Base-by-base conservation (phyloP, 2,888 invertebrate genomes). In the Ischnus inquisitorius region DNA sequence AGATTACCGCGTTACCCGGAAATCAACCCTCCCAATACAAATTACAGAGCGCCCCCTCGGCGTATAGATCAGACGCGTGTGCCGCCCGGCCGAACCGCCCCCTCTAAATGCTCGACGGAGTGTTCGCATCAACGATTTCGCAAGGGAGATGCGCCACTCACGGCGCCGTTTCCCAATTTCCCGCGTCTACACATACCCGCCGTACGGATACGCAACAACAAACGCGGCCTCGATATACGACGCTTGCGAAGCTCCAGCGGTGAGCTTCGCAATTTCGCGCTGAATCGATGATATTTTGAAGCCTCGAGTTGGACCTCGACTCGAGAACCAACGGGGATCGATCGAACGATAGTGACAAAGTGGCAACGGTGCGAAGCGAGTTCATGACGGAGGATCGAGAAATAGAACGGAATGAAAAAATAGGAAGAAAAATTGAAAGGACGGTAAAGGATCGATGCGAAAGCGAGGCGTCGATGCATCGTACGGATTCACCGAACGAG, bases 21-120 rank as follows among this genome's bases (percentile, higher is more conserved):
- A 89, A 88, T 89, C 84, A 84, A 79, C 83, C 84, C 68, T 25
- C 48, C 48, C 60, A 78, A 80, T 88, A 87, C 86, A 85, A 87
- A 89, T 89, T 87, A 83, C 86, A 87, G 67, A 67, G 72, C 54
- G 12, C 25, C 25, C 43, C 19, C 39, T 12, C 10, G 16, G 64
- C 22, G 39, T 41, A 54, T 54, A 57, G 71, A 39, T 57, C 57
- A 71, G 22, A 25, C 14, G 25, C 8, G 71, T 10, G 25, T 34
- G 39, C 19, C 19, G 14, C 28, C 41, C 57, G n/a, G 54, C 22
- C 8, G 57, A 22, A 34, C 22, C 71, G n/a, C n/a, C n/a, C n/a
- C n/a, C n/a, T n/a, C 41, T 25, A 28, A 72, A 72, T 60, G 41
- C 43, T 57, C 43, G 43, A 41, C 14, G 10, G 54, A 41, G 34